A percentile compares a stretch with the other conserved stretches of the same genome.
Conservation (phyloP, 2,888 invertebrate genomes). For the Actias luna region DNA sequence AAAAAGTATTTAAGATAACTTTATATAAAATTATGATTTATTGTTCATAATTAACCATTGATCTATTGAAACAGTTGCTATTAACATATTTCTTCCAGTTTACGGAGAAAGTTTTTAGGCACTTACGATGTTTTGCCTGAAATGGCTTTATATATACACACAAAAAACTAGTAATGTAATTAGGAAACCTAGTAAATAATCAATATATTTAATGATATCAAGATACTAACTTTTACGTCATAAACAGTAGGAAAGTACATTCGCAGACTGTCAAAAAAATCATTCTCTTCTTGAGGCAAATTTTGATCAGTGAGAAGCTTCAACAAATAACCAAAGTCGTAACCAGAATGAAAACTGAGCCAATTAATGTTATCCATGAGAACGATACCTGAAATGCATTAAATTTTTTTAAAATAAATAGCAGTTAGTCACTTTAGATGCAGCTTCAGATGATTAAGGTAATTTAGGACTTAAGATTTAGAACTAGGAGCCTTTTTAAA, state of each 20-base stretch:
- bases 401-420: background rate
- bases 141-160: too few relatives aligned
- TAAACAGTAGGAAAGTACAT: slow-evolving; percentile 98
- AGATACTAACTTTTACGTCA: slow-evolving; percentile 92
- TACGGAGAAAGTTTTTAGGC: too few relatives aligned
- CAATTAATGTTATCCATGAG: slow-evolving; percentile 98
- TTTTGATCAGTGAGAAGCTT: slow-evolving; percentile 96
- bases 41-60: too few relatives aligned
- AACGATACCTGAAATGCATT: slow-evolving; percentile 86
- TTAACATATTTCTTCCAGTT: too few relatives aligned
- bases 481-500: too few relatives aligned
- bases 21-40: too few relatives aligned
- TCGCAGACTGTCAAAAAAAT: slow-evolving; percentile 96
- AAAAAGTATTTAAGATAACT: too few relatives aligned
- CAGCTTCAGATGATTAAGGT: background rate
- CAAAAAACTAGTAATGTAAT: too few relatives aligned
- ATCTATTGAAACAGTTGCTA: too few relatives aligned
- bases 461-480: too few relatives aligned
- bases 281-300: slow-evolving; percentile 96
- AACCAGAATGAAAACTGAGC: slow-evolving; percentile 99
- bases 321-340: slow-evolving; percentile 98
- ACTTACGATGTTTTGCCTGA: too few relatives aligned
- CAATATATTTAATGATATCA: background rate
- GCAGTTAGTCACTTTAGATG: background rate
- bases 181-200: too few relatives aligned